Conservation (phyloP, 2,113 vertebrate genomes). For the Tragelaphus scriptus region DNA sequence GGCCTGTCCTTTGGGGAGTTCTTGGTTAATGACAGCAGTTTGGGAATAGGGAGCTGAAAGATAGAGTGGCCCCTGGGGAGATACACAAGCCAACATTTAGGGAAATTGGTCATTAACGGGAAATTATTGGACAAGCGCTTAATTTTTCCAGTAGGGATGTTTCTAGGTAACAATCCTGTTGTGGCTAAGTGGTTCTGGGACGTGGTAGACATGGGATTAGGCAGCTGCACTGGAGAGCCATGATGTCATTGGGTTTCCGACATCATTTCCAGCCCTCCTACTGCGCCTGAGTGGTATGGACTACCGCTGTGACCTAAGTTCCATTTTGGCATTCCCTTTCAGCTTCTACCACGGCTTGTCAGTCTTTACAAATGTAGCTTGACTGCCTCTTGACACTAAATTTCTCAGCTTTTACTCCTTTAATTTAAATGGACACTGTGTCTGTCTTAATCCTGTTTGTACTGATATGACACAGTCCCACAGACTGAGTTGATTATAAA, state of each 20-base stretch:
- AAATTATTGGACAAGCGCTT: slow-evolving; percentile 39
- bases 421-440: not conserved
- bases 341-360: not conserved
- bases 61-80: not conserved
- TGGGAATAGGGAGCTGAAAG: not conserved
- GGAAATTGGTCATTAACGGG: slow-evolving; percentile 37
- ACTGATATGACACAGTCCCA: not conserved
- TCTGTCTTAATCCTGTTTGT: not conserved
- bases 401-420: not conserved
- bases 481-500: not conserved
- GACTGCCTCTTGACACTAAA: not conserved
- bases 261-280: slow-evolving; percentile 25
- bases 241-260: slow-evolving; percentile 39
- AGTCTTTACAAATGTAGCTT: not conserved
- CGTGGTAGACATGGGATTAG: slow-evolving; percentile 25
- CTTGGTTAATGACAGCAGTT: not conserved
- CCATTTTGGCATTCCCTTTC: not conserved
- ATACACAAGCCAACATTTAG: not conserved
- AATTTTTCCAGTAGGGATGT: slow-evolving; percentile 44
- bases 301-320: not conserved
- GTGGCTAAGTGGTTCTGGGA: slow-evolving; percentile 38
- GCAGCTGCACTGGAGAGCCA: slow-evolving; percentile 30
- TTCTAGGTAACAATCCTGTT: slow-evolving; percentile 60
- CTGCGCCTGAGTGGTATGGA: slow-evolving; percentile 31
- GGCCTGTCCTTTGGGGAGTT: not conserved